Percentiles rank a stretch among this genome's conserved stretches.
Evolutionary conservation across 2,888 invertebrate genomes (phyloP).

Genomic region (Eupithecia subfuscata): DNA sequence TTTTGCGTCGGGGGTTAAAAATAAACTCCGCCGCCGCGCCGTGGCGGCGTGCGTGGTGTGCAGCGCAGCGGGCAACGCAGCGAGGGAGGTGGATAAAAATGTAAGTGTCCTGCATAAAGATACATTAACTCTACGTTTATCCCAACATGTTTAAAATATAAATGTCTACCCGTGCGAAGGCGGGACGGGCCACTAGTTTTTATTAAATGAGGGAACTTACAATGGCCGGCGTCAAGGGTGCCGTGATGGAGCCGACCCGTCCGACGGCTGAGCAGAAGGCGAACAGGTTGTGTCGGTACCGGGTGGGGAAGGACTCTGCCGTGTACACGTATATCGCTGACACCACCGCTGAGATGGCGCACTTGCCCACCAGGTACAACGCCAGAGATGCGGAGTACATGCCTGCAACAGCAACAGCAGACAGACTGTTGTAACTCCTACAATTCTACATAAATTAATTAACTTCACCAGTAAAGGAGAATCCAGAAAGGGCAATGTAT

Average conservation of each 20-base stretch:
- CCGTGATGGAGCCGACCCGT: conserved; percentile 86
- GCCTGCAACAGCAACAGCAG: conserved; percentile 43
- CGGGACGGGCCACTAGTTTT: too few relatives aligned
- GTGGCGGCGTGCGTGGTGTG: too few relatives aligned
- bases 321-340: conserved; percentile 85
- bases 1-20: too few relatives aligned
- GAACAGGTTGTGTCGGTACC: conserved; percentile 85
- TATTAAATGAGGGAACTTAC: conserved; percentile 56
- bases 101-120: too few relatives aligned
- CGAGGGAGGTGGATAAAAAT: too few relatives aligned
- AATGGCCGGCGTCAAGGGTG: conserved; percentile 86
- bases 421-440: not conserved
- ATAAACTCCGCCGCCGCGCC: too few relatives aligned
- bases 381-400: conserved; percentile 62
- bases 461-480: too few relatives aligned
- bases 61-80: too few relatives aligned
- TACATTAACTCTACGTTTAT: too few relatives aligned
- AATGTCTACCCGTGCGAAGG: too few relatives aligned
- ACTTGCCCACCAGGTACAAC: conserved; percentile 84
- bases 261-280: conserved; percentile 87
- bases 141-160: too few relatives aligned
- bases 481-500: too few relatives aligned
- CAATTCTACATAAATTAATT: not conserved
- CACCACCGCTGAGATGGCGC: conserved; percentile 84
- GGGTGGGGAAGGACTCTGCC: conserved; percentile 87